Percentiles rank a stretch among this genome's conserved stretches.
phyloP scores from a whole-genome alignment of 2,113 vertebrate species.

The Nerophis lumbriciformis region DNA sequence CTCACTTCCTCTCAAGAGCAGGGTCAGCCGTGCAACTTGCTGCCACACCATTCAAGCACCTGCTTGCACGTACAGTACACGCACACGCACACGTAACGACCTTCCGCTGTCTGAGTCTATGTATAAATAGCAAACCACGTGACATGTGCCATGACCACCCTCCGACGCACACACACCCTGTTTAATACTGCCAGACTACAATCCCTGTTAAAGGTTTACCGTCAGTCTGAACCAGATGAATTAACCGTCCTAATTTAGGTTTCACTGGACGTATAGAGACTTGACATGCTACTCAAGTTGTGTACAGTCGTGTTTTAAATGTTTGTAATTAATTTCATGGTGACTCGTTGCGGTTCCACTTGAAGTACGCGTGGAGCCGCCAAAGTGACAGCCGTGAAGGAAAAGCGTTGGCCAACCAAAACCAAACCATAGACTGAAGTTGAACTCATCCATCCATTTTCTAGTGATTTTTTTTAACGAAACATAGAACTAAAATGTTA shows the following conservation, averaged over 20 bases:
- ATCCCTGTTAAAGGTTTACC: conserved; percentile 14
- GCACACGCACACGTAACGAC: conserved; percentile 14
- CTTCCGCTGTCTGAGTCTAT: conserved; percentile 40
- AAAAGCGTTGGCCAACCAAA: neutral
- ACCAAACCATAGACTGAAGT: neutral
- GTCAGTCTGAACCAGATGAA: neutral
- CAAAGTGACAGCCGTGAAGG: neutral
- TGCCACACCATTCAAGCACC: neutral
- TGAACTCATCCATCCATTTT: neutral
- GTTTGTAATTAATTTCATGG: neutral
- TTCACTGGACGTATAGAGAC: no score
- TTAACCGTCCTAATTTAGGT: neutral
- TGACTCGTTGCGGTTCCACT: neutral
- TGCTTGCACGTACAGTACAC: neutral
- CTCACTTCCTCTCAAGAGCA: conserved; percentile 11
- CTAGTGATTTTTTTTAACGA: neutral
- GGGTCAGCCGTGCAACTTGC: conserved; percentile 33
- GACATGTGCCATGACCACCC: conserved; percentile 26
- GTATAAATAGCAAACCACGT: conserved; percentile 52
- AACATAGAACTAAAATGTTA: no score
- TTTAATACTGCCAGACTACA: neutral
- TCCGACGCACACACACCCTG: neutral
- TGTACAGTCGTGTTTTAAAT: neutral
- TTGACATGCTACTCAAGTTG: no score
- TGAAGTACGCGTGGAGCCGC: neutral